Percentiles rank a stretch among this genome's conserved stretches.
Evolutionary conservation across 2,888 invertebrate genomes (phyloP).

Genomic region (Trichopria drosophilae): DNA sequence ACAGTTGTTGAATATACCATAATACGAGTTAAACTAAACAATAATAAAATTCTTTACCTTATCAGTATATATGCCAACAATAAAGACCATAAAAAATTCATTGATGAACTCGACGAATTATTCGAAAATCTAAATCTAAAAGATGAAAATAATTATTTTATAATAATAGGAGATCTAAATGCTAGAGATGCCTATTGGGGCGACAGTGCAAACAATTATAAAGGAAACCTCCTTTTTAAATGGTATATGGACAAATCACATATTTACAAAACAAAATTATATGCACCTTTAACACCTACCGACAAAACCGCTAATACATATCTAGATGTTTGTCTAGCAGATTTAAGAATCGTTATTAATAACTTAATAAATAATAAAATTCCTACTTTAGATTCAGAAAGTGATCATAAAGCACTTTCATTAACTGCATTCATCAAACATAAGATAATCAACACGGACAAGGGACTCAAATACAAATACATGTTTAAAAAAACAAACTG

Average conservation of each 20-base stretch:
- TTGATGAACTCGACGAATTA: conserved; percentile 7
- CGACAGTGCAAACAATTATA: background rate
- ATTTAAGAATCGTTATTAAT: background rate
- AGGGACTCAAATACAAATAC: background rate
- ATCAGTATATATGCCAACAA: conserved; percentile 21
- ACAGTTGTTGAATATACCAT: conserved; percentile 11
- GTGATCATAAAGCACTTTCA: background rate
- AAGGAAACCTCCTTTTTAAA: background rate
- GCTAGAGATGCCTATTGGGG: background rate
- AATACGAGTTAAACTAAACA: conserved; percentile 3
- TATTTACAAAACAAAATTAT: background rate
- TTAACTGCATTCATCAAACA: no score
- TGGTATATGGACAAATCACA: background rate
- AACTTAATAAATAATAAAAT: background rate
- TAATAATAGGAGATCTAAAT: conserved; percentile 22
- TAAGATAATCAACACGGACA: background rate
- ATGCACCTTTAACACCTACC: background rate
- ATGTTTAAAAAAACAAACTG: background rate
- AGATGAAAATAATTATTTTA: conserved; percentile 7
- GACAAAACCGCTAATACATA: background rate
- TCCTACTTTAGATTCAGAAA: background rate
- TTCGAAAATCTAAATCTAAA: conserved; percentile 14
- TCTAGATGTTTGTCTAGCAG: background rate
- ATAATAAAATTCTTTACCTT: conserved; percentile 12
- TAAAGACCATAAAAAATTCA: conserved; percentile 1